Percentiles rank a stretch among this genome's conserved stretches.
Evolutionary conservation across 1,140 invertebrate species (phyloP).

Genomic region (Achroia grisella): DNA sequence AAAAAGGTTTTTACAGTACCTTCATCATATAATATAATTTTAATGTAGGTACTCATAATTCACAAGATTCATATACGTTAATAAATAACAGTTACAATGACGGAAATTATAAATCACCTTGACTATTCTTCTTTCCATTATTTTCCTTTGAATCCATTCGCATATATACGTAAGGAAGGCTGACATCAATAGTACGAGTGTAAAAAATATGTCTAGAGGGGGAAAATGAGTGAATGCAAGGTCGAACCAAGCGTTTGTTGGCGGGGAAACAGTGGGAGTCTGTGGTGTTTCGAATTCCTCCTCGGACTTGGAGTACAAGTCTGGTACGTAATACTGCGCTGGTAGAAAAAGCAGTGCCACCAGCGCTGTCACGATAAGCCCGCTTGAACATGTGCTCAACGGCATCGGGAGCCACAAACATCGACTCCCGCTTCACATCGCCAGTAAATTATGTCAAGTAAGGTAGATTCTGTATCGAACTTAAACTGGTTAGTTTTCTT

Average conservation of each 20-base stretch:
- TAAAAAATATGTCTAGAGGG: conserved; percentile 36
- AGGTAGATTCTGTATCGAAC: neutral
- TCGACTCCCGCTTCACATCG: conserved; percentile 1
- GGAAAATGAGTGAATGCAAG: conserved; percentile 23
- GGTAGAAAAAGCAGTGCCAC: conserved; percentile 44
- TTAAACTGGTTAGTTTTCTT: neutral
- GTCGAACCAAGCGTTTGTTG: conserved; percentile 18
- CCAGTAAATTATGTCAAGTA: neutral
- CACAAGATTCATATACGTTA: no score
- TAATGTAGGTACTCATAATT: no score
- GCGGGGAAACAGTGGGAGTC: neutral
- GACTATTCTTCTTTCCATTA: conserved; percentile 51
- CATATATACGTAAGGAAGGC: conserved; percentile 38
- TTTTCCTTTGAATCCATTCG: conserved; percentile 60
- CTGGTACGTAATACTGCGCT: conserved; percentile 45
- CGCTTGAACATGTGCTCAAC: conserved; percentile 38
- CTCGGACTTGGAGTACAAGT: conserved; percentile 15
- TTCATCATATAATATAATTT: no score
- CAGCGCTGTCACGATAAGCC: conserved; percentile 37
- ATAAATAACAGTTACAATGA: no score
- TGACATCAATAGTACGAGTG: conserved; percentile 26
- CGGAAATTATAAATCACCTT: conserved; percentile 30
- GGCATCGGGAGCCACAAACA: conserved; percentile 31
- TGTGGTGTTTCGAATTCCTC: conserved; percentile 5
- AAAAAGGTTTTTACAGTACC: no score